Base-by-base conservation (phyloP, 2,113 vertebrate species). In the Nanorana parkeri region DNA sequence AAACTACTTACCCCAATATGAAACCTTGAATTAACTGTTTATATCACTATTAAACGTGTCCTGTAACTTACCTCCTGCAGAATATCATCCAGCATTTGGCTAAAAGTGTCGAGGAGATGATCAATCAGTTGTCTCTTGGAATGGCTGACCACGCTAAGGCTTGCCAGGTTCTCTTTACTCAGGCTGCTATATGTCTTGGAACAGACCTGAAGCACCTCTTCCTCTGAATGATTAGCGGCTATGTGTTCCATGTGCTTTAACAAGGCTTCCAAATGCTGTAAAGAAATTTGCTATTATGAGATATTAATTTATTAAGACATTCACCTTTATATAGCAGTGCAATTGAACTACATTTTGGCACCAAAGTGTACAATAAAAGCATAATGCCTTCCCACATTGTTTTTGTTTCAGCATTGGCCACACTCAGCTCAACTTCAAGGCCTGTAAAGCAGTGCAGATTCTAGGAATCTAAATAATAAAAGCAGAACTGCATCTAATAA, bases 201-300 rank as follows among this genome's bases (percentile, higher is more conserved):
- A 17, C 92, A 94, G 2, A 92, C 92, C 87, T 97, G 95, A 24
- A 97, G 90, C 24, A 96, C 89, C 16, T 85, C 89, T 0, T 87
- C 16, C 26, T 90, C 88, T 0, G 92, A 91, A 86, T 95, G 93
- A 77, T 86, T 85, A 10, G 87, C 85, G 84, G 95, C 85, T 41
- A 91, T 92, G 28, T 87, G 83, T 69, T 89, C 91, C 79, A 97
- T 77, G 86, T 92, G 91, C 13, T 84, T 86, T 85, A 96, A 85
- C 85, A 97, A 87, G 19, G 88, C 85, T 65, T 93, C 91, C 65
- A 94, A 77, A 55, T 89, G 84, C 96, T 97, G 89, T 32, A 60
- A 58, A 15, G 32, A 15, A 74, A 36, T 58, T 67, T 19, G 15
- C 17, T 60, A n/a, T 24, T n/a, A 10, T n/a, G 7, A 63, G 13